Evolutionary conservation across 2,113 vertebrate genomes (phyloP), one percentile per base, ranked within the genome.

Genomic region (Plectropomus leopardus): DNA sequence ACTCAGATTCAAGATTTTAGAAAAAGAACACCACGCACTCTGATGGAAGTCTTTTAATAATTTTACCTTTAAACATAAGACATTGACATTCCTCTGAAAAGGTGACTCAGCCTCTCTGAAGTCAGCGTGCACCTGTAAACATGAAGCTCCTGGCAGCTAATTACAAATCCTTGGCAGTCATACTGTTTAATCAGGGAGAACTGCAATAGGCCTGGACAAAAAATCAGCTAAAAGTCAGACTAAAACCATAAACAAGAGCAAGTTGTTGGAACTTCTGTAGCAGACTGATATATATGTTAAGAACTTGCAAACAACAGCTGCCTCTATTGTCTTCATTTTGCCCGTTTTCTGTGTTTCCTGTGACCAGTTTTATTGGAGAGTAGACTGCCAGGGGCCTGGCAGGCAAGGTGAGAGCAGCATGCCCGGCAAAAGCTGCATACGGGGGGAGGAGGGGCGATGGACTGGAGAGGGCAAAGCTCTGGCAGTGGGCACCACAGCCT

Each of bases 401-500:
- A 80, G 48, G 53, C 50, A 83, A 85, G 74, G 74, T 64, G 67
- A 88, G 83, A 87, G 60, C 65, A 86, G 66, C 9, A 34, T 67
- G 67, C 1, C 59, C 50, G 28, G 4, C 76, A 72, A 72, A 26
- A 36, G 74, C 68, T 66, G 72, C 82, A 72, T 55, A 45, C 76
- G 72, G 73, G 10, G 10, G 30, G 81, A 82, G 71, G 78, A 79
- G 65, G 76, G 69, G 84, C 79, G 80, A 76, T 74, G 84, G 84
- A 88, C 79, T 90, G 91, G 83, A 92, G 86, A 90, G 87, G 86
- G 80, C 77, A 53, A 65, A 76, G 71, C 85, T 71, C 82, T 85
- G 76, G 88, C 85, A 89, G 64, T 86, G 89, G 86, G 78, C 77
- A 84, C 87, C 76, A 55, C 87, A 84, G 92, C 84, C 88, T 88